A percentile compares a stretch with the other conserved stretches of the same genome.
These are phyloP conservation scores for Calyptommatus sinebrachiatus DNA, from an alignment of 2,113 vertebrate genomes.

Conservation along the genomic window DNA sequence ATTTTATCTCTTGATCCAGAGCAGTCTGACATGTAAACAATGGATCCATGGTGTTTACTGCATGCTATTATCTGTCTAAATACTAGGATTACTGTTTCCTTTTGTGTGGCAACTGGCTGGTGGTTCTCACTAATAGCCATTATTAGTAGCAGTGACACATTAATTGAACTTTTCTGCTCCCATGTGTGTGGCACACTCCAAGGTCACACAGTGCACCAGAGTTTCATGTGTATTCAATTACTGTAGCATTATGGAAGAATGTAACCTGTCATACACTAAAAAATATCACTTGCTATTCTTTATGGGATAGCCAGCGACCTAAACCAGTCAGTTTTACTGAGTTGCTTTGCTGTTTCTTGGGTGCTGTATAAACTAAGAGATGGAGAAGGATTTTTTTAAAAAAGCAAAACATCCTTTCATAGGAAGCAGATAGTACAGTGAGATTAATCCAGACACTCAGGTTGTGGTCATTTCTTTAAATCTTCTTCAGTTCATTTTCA, in stretches of 20 bases:
- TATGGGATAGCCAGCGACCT: constrained; percentile 13
- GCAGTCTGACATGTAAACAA: constrained; percentile 42
- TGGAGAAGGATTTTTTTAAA: background rate
- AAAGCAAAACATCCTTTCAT: background rate
- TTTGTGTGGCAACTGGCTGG: constrained; percentile 55
- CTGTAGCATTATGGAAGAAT: constrained; percentile 58
- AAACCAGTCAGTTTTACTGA: constrained; percentile 28
- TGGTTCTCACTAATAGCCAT: constrained; percentile 70
- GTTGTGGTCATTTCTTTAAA: no score
- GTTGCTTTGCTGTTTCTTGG: background rate
- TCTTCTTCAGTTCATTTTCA: no score
- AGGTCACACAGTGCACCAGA: constrained; percentile 64
- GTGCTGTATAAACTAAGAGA: background rate
- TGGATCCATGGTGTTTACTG: constrained; percentile 49
- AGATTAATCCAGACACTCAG: background rate
- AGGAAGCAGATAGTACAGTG: background rate
- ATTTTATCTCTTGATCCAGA: constrained; percentile 46
- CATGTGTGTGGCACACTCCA: constrained; percentile 79
- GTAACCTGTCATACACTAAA: constrained; percentile 51
- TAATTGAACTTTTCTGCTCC: constrained; percentile 79
- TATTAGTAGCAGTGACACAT: constrained; percentile 74
- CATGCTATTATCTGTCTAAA: constrained; percentile 44
- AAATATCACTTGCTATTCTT: constrained; percentile 59
- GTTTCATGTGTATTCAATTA: constrained; percentile 74
- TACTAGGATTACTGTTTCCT: constrained; percentile 51